Conservation (phyloP, 2,113 vertebrate species). For the Rhinolophus ferrumequinum region DNA sequence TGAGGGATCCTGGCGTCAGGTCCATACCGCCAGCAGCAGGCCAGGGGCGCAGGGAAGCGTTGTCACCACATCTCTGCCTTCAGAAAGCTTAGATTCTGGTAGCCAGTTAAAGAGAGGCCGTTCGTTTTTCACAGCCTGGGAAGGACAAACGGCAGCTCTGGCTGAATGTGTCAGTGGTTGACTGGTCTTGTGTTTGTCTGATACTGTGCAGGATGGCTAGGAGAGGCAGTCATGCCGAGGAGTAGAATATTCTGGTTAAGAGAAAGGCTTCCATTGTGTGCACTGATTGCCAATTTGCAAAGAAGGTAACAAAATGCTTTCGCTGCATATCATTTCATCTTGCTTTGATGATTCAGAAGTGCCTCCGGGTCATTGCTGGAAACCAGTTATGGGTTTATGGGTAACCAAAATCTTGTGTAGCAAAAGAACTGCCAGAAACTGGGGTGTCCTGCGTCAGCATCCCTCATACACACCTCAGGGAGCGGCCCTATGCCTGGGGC, state of each 20-base stretch:
- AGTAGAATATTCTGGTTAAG: background rate
- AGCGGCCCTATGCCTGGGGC: background rate
- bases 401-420: background rate
- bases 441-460: background rate
- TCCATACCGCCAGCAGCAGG: rapidly evolving
- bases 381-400: background rate
- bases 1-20: rapidly evolving
- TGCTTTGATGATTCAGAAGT: background rate
- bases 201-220: background rate
- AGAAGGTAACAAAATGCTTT: background rate
- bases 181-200: background rate
- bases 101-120: background rate
- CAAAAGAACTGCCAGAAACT: background rate
- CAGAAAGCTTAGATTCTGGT: background rate
- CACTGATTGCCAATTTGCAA: background rate
- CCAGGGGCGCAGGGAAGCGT: background rate
- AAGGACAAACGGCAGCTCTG: background rate
- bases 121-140: background rate
- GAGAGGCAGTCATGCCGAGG: rapidly evolving
- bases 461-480: background rate
- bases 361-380: background rate
- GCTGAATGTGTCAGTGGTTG: background rate
- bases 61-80: background rate
- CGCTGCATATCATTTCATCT: background rate
- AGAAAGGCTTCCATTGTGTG: background rate